Conservation (phyloP, 1,140 invertebrate genomes). For the Asobara japonica region DNA sequence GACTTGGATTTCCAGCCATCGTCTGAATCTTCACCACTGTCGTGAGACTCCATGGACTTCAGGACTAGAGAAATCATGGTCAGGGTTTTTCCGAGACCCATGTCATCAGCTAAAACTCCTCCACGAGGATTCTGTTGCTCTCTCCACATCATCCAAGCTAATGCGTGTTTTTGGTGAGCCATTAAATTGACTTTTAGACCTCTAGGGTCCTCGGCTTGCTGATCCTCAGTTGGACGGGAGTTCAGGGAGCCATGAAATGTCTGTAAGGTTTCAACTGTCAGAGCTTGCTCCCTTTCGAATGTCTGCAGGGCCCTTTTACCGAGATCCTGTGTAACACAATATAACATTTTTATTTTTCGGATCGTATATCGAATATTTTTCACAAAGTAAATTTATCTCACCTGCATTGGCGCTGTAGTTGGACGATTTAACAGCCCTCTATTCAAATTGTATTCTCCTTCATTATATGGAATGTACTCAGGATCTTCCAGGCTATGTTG, state of each 20-base stretch:
- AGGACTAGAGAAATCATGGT: constrained; percentile 85
- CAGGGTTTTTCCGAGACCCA: constrained; percentile 94
- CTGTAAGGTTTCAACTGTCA: constrained; percentile 78
- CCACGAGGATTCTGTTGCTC: constrained; percentile 85
- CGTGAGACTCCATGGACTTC: constrained; percentile 43
- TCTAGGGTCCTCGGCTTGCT: constrained; percentile 71
- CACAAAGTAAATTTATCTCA: not conserved
- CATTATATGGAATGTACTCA: not conserved
- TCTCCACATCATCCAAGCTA: constrained; percentile 90
- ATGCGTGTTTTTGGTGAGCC: constrained; percentile 86
- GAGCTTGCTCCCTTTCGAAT: constrained; percentile 70
- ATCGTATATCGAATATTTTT: not conserved
- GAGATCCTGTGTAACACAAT: too few species aligned
- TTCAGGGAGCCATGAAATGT: constrained; percentile 78
- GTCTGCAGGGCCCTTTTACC: constrained; percentile 69
- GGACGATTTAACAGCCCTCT: not conserved
- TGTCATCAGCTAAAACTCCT: constrained; percentile 89
- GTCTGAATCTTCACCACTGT: constrained; percentile 39
- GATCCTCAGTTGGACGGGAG: constrained; percentile 72
- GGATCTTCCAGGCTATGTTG: not conserved
- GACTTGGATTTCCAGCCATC: constrained; percentile 46
- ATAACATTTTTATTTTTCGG: too few species aligned
- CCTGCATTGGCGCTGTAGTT: not conserved
- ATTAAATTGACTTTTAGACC: constrained; percentile 78
- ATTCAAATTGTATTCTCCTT: not conserved